phyloP scores from a whole-genome alignment of 2,797 vertebrate genomes.

The Sylvilagus floridanus region DNA sequence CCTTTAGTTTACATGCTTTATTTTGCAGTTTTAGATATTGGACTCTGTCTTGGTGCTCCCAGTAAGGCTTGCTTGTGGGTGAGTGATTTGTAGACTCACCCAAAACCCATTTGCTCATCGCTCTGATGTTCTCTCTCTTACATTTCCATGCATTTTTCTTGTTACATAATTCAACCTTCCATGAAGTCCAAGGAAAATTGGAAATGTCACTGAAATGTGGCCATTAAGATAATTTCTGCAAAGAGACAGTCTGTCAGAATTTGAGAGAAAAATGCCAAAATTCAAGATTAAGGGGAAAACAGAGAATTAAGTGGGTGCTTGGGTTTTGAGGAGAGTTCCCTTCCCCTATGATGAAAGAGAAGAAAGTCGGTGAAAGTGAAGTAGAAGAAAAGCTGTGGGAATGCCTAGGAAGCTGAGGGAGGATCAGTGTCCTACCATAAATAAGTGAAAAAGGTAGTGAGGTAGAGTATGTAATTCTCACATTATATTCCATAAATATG shows the following conservation, averaged over 20 bases:
- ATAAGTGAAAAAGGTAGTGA: no score
- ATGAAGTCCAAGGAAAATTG: background rate
- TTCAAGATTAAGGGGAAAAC: background rate
- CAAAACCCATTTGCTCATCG: background rate
- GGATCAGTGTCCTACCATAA: no score
- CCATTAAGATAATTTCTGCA: background rate
- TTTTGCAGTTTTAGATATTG: background rate
- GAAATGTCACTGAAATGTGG: background rate
- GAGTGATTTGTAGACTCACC: background rate
- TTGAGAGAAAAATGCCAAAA: background rate
- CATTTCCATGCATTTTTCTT: background rate
- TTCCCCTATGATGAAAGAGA: background rate
- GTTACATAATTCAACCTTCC: slow-evolving; percentile 34
- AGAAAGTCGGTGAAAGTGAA: background rate
- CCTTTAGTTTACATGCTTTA: background rate
- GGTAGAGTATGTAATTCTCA: no score
- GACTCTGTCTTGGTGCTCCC: background rate
- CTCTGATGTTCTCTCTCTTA: background rate
- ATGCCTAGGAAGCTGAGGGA: background rate
- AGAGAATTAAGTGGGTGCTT: background rate
- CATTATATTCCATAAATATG: no score
- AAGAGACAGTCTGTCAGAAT: background rate
- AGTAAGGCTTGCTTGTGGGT: background rate
- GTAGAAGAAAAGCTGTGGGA: background rate
- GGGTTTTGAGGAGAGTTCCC: background rate